Conservation (phyloP, 1,140 invertebrate genomes). For the Tetramorium simillimum region DNA sequence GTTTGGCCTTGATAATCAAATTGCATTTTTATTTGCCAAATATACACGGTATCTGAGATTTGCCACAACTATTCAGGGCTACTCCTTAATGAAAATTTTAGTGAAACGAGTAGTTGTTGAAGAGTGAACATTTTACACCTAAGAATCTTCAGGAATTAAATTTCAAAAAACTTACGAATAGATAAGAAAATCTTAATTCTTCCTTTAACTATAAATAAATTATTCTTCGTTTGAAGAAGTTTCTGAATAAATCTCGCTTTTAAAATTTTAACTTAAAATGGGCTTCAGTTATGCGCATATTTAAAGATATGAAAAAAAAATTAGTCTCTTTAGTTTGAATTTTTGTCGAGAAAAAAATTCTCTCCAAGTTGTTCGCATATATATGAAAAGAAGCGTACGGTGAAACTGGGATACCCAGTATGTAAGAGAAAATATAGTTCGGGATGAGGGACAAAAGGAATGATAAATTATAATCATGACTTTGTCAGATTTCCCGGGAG, state of each 20-base stretch:
- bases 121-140: not conserved
- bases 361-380: not conserved
- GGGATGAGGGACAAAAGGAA: conserved; percentile 1
- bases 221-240: not conserved
- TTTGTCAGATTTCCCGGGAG: conserved; percentile 30
- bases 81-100: not conserved
- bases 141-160: not conserved
- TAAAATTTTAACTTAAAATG: not conserved
- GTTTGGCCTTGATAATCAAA: conserved; percentile 1
- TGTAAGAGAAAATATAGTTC: not conserved
- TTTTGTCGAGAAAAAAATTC: not conserved
- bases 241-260: not conserved
- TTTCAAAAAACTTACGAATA: not conserved
- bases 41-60: not conserved
- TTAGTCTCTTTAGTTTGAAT: not conserved
- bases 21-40: not conserved
- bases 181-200: not conserved
- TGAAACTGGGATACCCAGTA: not conserved
- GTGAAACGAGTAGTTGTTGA: not conserved
- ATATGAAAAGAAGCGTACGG: not conserved
- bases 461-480: conserved; percentile 41
- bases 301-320: not conserved
- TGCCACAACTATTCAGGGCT: not conserved
- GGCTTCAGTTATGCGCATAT: not conserved
- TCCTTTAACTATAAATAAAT: not conserved